A percentile compares a stretch with the other conserved stretches of the same genome.
Conservation (phyloP, 2,888 invertebrate genomes). For the Ormyrus thymus region DNA sequence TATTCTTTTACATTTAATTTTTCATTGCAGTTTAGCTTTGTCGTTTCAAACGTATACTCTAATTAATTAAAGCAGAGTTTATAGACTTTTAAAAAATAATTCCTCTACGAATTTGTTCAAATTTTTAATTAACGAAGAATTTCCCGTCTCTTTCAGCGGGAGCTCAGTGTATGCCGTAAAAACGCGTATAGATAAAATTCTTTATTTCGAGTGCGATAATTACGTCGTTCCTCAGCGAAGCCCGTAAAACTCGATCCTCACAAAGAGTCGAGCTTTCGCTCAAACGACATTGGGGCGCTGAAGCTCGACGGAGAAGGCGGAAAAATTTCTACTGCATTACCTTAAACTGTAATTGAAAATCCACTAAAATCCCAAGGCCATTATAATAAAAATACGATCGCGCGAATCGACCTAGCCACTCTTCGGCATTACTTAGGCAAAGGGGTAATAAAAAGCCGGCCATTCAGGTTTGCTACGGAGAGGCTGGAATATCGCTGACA, state of each 20-base stretch:
- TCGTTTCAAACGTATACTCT: too few species aligned
- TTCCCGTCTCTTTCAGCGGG: too few species aligned
- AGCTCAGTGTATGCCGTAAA: too few species aligned
- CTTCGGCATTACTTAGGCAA: background rate
- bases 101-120: too few species aligned
- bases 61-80: too few species aligned
- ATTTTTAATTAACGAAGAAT: too few species aligned
- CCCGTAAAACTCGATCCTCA: background rate
- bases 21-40: too few species aligned
- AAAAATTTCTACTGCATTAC: constrained; percentile 19
- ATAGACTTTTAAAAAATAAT: too few species aligned
- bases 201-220: constrained; percentile 6
- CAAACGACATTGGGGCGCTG: background rate
- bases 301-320: background rate
- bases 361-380: constrained; percentile 31
- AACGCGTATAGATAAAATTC: constrained; percentile 4
- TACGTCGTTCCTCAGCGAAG: background rate
- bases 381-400: constrained; percentile 29
- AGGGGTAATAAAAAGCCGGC: constrained; percentile 31
- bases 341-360: constrained; percentile 35
- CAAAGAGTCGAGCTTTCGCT: background rate
- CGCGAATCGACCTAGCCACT: constrained; percentile 4
- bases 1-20: too few species aligned
- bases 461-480: constrained; percentile 24
- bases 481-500: constrained; percentile 58